Evolutionary conservation across 1,140 invertebrate genomes (phyloP), one percentile per base, ranked within the genome.

Genomic region (Cecropterus lyciades): DNA sequence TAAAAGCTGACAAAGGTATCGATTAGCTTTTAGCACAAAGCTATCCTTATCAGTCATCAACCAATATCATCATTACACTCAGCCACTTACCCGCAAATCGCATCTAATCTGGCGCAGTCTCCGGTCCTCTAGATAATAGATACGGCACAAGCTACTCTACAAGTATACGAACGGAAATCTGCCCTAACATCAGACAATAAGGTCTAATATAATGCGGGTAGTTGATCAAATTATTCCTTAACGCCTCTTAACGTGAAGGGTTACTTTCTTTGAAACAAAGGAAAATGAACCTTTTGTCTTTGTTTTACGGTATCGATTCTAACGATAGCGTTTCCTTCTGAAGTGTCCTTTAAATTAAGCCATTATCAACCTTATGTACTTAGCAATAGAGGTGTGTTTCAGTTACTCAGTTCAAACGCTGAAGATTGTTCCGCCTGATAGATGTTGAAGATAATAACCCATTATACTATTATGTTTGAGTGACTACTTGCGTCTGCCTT

Each of bases 51-150:
- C 56, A 33, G 13, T 33, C 15, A 59, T 67, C 56, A 8, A 13
- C 8, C 68, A 62, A 60, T 70, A 65, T 70, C 63, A 65, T 55
- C 60, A 70, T 65, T 62, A 49, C 62, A 33, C 40, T 20, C 56
- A 15, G 17, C 49, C 13, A 52, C 55, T 53, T 62, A 55, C 53
- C 49, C 53, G 15, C 48, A 33, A 40, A n/a, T 51, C 48, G 15
- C 57, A 62, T 62, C 57, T 64, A 57, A 64, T 69, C 67, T 51
- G 45, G 17, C 46, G 17, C 45, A 53, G 65, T 57, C 57, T 68
- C 27, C 15, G 30, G 37, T 37, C 52, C 57, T 68, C 40, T 7
- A 52, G 67, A 69, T 69, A 64, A 65, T 56, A 60, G 67, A 69
- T 69, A 55, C 37, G 67, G 63, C 67, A 69, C 57, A 62, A n/a